phyloP scores from a whole-genome alignment of 2,888 invertebrate species.

The Danaus chrysippus region DNA sequence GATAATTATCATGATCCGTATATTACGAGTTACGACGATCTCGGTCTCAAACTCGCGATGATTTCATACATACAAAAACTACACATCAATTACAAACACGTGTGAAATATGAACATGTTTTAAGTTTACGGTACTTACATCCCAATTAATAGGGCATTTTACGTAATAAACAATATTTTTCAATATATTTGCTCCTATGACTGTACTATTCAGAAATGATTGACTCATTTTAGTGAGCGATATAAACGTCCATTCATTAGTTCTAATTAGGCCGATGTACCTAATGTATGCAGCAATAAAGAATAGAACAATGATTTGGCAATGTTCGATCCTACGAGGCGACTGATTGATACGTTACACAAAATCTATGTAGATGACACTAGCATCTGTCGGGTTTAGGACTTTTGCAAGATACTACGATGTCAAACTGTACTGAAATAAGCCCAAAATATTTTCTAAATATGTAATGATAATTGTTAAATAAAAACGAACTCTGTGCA shows the following conservation, averaged over 20 bases:
- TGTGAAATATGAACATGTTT: constrained; percentile 22
- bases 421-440: background rate
- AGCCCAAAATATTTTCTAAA: background rate
- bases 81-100: constrained; percentile 35
- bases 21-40: constrained; percentile 10
- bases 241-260: constrained; percentile 14
- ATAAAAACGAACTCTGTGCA: background rate
- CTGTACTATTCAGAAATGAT: too few relatives aligned
- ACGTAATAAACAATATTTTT: background rate
- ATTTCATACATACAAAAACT: constrained; percentile 30
- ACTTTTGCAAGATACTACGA: background rate
- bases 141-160: background rate
- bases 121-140: background rate
- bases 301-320: constrained; percentile 9
- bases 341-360: constrained; percentile 12
- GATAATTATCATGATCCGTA: constrained; percentile 12
- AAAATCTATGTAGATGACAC: constrained; percentile 10
- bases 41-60: constrained; percentile 19
- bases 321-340: constrained; percentile 1
- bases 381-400: background rate
- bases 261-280: constrained; percentile 3
- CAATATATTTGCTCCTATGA: background rate
- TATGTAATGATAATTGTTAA: background rate
- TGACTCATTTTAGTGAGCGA: background rate
- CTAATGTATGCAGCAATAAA: background rate